A percentile compares a stretch with the other conserved stretches of the same genome.
phyloP scores from a whole-genome alignment of 2,888 invertebrate species.

The Drosophila anceps region DNA sequence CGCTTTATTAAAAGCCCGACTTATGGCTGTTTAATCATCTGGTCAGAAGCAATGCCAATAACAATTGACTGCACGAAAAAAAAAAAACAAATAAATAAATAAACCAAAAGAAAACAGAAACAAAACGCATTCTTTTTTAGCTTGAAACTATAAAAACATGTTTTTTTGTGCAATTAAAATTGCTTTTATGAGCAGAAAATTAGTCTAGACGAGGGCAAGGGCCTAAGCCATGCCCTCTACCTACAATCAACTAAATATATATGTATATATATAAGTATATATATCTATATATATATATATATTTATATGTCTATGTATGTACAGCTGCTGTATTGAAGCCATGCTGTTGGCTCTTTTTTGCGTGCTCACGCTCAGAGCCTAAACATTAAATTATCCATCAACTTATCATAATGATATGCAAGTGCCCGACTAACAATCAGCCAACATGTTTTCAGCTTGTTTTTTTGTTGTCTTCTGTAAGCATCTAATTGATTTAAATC shows the following conservation, averaged over 20 bases:
- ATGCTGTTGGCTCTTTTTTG: slow-evolving; percentile 4
- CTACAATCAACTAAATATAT: neutral
- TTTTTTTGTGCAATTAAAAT: slow-evolving; percentile 65
- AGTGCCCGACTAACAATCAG: slow-evolving; percentile 9
- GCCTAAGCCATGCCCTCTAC: slow-evolving; percentile 18
- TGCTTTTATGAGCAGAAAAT: slow-evolving; percentile 67
- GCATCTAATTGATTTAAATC: slow-evolving; percentile 56
- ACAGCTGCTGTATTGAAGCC: slow-evolving; percentile 22
- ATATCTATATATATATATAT: neutral
- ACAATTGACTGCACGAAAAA: slow-evolving; percentile 29
- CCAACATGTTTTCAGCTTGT: slow-evolving; percentile 11
- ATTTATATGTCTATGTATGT: neutral
- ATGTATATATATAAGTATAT: neutral
- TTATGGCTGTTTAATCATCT: slow-evolving; percentile 71
- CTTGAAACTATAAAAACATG: slow-evolving; percentile 66
- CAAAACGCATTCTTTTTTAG: slow-evolving; percentile 33
- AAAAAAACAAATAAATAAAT: neutral
- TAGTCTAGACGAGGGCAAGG: slow-evolving; percentile 55
- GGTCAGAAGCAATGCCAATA: slow-evolving; percentile 43
- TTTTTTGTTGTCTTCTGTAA: slow-evolving; percentile 21
- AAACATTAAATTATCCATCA: slow-evolving; percentile 39
- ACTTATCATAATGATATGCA: slow-evolving; percentile 37
- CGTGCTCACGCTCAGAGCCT: slow-evolving; percentile 47
- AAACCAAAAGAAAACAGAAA: neutral
- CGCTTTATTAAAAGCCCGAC: slow-evolving; percentile 49